Evolutionary conservation across 2,888 invertebrate species (phyloP).

Genomic region (Aphidius colemani): DNA sequence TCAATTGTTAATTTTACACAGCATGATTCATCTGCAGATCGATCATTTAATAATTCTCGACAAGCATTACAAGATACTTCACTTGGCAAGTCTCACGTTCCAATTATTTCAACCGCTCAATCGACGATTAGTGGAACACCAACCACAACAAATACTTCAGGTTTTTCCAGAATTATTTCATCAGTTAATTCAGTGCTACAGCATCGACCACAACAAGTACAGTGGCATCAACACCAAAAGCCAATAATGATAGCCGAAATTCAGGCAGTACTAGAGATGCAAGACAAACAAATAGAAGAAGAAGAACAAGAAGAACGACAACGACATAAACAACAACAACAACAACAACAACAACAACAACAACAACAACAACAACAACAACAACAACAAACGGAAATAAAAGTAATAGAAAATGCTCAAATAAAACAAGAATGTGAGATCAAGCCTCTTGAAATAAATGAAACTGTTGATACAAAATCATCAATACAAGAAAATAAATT

Average conservation of each 20-base stretch:
- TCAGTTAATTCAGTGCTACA: too few relatives aligned
- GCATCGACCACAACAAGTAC: too few relatives aligned
- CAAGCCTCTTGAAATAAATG: too few relatives aligned
- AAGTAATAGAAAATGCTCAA: too few relatives aligned
- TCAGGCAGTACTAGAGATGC: too few relatives aligned
- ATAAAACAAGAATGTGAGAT: too few relatives aligned
- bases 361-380: slow-evolving; percentile 21
- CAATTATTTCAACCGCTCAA: slow-evolving; percentile 46
- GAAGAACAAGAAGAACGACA: not conserved
- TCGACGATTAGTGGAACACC: slow-evolving; percentile 44
- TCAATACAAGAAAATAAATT: slow-evolving; percentile 36
- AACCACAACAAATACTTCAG: slow-evolving; percentile 28
- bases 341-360: slow-evolving; percentile 21
- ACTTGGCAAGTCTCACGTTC: slow-evolving; percentile 41
- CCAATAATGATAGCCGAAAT: too few relatives aligned
- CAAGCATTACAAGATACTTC: slow-evolving; percentile 40
- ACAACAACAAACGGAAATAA: slow-evolving; percentile 2
- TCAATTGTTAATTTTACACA: slow-evolving; percentile 26
- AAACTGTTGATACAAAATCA: slow-evolving; percentile 32
- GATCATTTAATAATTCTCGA: slow-evolving; percentile 26
- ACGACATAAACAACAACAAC: not conserved
- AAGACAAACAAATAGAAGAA: too few relatives aligned
- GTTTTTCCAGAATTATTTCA: slow-evolving; percentile 1
- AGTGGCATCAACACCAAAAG: too few relatives aligned
- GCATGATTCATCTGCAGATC: slow-evolving; percentile 23